Percentiles rank a stretch among this genome's conserved stretches.
Conservation (phyloP, 2,888 invertebrate species). For the Sarcophaga caerulescens region DNA sequence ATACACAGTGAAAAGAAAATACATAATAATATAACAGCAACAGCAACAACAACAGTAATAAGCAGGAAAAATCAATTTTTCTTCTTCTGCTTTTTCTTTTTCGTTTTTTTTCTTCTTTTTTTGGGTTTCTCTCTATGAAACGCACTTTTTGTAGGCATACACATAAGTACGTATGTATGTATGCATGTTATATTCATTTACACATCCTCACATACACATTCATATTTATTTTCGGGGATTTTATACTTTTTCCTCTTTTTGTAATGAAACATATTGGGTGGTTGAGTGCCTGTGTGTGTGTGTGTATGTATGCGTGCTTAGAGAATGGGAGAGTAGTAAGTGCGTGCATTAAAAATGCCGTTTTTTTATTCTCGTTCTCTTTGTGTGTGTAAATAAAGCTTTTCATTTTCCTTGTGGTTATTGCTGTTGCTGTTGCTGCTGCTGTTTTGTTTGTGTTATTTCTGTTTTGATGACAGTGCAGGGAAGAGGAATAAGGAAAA, state of each 20-base stretch:
- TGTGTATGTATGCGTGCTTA: neutral
- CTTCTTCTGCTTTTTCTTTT: conserved; percentile 47
- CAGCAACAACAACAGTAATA: neutral
- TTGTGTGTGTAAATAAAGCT: conserved; percentile 49
- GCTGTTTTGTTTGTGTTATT: neutral
- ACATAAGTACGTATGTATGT: neutral
- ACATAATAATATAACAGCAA: conserved; percentile 8
- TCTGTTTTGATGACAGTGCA: conserved; percentile 25
- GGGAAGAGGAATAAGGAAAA: conserved; percentile 57
- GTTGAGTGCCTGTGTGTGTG: neutral
- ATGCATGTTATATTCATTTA: neutral
- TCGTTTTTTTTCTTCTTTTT: no score
- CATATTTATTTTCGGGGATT: conserved; percentile 17
- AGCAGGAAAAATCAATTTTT: conserved; percentile 53
- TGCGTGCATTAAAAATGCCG: conserved; percentile 61
- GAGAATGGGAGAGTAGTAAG: conserved; percentile 42
- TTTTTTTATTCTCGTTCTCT: neutral
- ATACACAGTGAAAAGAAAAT: conserved; percentile 39
- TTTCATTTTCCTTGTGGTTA: conserved; percentile 10
- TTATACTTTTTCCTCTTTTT: conserved; percentile 23
- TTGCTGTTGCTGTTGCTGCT: conserved; percentile 11
- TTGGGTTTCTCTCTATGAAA: conserved; percentile 1
- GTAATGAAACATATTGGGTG: neutral
- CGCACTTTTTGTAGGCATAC: conserved; percentile 50
- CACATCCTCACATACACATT: neutral